These are phyloP conservation scores for Isichthys henryi DNA, from an alignment of 2,113 vertebrate species.

Conservation along the genomic window DNA sequence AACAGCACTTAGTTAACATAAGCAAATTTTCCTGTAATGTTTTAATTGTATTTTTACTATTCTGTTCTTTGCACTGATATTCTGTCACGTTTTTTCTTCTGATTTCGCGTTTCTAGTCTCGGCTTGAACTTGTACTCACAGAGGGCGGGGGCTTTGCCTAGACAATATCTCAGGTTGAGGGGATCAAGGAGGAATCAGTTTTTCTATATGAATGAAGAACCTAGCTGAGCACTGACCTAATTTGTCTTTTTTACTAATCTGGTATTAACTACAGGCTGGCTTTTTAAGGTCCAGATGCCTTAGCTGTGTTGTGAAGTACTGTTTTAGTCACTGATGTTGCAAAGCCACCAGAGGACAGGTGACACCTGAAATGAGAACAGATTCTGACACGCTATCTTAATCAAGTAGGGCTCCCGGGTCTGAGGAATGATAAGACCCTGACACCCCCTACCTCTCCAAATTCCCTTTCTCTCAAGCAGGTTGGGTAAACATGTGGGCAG, in stretches of 20 bases:
- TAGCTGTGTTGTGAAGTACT: neutral
- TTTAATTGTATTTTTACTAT: neutral
- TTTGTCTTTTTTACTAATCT: neutral
- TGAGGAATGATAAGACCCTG: neutral
- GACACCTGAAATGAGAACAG: neutral
- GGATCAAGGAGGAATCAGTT: neutral
- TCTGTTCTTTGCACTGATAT: neutral
- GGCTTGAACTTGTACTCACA: neutral
- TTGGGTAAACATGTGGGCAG: constrained; percentile 54
- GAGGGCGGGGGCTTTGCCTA: neutral
- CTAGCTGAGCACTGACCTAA: neutral
- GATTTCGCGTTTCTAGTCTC: neutral
- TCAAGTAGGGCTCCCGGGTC: neutral
- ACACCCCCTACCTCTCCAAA: neutral
- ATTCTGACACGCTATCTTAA: neutral
- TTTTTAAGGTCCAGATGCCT: neutral
- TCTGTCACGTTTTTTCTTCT: neutral
- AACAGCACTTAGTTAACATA: constrained; percentile 2
- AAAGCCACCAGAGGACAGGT: neutral
- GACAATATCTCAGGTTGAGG: neutral
- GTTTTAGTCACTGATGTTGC: neutral
- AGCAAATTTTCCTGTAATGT: neutral
- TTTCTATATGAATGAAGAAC: neutral
- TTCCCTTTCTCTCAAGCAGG: constrained; percentile 46
- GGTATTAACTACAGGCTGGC: neutral